Evolutionary conservation across 2,888 invertebrate genomes (phyloP), one percentile per base, ranked within the genome.

Genomic region (Chesias legatella): DNA sequence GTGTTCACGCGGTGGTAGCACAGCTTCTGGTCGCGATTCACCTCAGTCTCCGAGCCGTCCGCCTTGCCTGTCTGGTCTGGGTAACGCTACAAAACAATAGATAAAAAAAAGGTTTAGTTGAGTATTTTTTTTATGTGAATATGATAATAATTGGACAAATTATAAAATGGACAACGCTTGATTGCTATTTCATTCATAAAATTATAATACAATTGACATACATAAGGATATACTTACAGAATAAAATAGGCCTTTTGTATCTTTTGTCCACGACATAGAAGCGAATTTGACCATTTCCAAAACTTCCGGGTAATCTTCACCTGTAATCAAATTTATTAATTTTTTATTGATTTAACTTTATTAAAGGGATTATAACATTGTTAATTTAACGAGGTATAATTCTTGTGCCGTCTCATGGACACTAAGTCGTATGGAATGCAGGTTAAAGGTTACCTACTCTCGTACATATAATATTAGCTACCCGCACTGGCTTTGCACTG

Each of bases 191-290:
- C n/a, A n/a, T n/a, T n/a, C n/a, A n/a, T n/a, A n/a, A n/a, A n/a
- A n/a, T n/a, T n/a, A n/a, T n/a, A 10, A 33, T 33, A 28, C 13
- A 10, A 22, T 34, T 7, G 22, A 31, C 6, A 25, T 10, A 8
- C 6, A 11, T 8, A 2, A 27, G 5, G 6, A n/a, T 30, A 20
- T 44, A 81, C 90, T 89, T 82, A 94, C 94, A 39, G 94, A 94
- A 79, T 99, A 99, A 82, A 99, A 99, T 57, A 99, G 90, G 27
- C 99, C 99, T 67, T 93, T 92, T 76, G 98, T 94, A 79, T 99
- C 98, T 70, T 96, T 96, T 17, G 96, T 96, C 98, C 98, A 99
- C 0, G 95, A 91, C 81, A 98, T 92, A 7, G 93, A 90, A 1
- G 97, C 95, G 77, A 95, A 98, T 79, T 98, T 98, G 0, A 98